These are phyloP conservation scores for Callocephalon fimbriatum DNA, from an alignment of 2,113 vertebrate species.

Conservation along the genomic window DNA sequence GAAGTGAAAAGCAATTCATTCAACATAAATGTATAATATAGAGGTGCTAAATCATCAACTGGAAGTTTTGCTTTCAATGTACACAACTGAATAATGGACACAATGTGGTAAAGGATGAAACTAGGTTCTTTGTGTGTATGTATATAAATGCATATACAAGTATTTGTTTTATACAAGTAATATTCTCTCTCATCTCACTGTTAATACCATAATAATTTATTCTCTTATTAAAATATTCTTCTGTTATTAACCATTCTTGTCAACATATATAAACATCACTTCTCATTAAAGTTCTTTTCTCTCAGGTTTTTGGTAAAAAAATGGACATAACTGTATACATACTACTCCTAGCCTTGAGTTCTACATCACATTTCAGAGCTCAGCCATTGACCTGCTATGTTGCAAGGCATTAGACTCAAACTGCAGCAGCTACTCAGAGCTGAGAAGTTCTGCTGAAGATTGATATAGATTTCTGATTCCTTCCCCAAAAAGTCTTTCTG, in stretches of 20 bases:
- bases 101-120: neutral
- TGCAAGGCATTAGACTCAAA: neutral
- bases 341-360: neutral
- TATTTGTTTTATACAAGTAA: neutral
- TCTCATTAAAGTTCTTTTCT: neutral
- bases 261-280: neutral
- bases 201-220: neutral
- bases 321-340: neutral
- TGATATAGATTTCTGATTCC: neutral
- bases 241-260: neutral
- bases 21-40: neutral
- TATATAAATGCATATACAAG: neutral
- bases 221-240: neutral
- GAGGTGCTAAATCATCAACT: neutral
- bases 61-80: neutral
- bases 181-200: neutral
- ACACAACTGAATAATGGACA: neutral
- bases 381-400: neutral
- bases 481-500: neutral
- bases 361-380: neutral
- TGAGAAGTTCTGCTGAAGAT: neutral
- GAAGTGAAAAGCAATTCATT: neutral
- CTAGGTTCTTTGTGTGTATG: neutral
- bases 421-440: neutral
- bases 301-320: neutral